Percentiles rank a stretch among this genome's conserved stretches.
These are phyloP conservation scores for Fistularia tabacaria DNA, from an alignment of 2,797 vertebrate genomes.

Conservation along the genomic window DNA sequence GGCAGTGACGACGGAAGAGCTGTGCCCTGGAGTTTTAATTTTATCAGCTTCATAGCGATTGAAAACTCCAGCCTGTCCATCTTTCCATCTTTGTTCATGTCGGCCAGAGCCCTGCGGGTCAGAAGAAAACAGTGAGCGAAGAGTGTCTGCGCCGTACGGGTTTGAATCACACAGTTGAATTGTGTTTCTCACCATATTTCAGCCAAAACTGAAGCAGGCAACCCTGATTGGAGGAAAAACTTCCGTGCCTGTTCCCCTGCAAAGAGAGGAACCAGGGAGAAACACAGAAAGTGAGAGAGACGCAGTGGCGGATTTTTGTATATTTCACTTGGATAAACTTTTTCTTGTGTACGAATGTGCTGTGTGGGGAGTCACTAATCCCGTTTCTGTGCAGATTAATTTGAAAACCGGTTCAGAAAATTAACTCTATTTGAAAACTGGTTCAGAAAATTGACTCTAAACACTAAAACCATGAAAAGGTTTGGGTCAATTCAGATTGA, in stretches of 20 bases:
- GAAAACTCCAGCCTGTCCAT: slow-evolving; percentile 97
- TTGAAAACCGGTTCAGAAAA: too few relatives aligned
- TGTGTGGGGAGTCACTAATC: too few relatives aligned
- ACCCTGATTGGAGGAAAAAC: slow-evolving; percentile 70
- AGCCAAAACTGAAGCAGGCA: slow-evolving; percentile 62
- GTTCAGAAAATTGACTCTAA: too few relatives aligned
- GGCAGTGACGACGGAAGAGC: slow-evolving; percentile 83
- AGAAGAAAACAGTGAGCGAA: not conserved
- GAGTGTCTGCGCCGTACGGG: not conserved
- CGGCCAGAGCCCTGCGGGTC: slow-evolving; percentile 82
- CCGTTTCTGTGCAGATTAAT: too few relatives aligned
- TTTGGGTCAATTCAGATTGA: not conserved
- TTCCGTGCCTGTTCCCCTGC: slow-evolving; percentile 68
- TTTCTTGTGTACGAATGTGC: too few relatives aligned
- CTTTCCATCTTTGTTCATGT: slow-evolving; percentile 93
- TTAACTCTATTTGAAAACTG: too few relatives aligned
- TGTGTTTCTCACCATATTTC: slow-evolving; percentile 64
- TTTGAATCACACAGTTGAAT: not conserved
- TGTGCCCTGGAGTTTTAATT: slow-evolving; percentile 90
- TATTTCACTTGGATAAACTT: too few relatives aligned
- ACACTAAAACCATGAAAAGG: too few relatives aligned
- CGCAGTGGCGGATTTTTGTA: not conserved
- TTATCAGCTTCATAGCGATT: slow-evolving; percentile 98
- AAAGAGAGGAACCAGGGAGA: slow-evolving; percentile 5
- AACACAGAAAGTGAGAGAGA: slow-evolving; percentile 3